phyloP scores from a whole-genome alignment of 2,797 vertebrate species.

The Garrulus glandarius region DNA sequence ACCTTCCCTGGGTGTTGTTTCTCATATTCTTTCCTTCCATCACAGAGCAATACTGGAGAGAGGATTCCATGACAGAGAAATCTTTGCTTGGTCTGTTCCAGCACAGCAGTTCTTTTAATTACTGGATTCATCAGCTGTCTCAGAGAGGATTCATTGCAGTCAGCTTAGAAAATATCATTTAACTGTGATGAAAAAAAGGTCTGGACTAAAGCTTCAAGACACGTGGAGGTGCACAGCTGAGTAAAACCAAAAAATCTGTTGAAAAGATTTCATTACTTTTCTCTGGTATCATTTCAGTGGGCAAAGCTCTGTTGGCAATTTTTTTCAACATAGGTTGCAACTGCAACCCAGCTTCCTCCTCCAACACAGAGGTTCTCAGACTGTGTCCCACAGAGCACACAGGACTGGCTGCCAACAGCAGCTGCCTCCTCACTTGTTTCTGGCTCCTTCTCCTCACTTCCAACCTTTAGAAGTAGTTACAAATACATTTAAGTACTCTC shows the following conservation, averaged over 20 bases:
- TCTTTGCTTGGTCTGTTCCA: not conserved
- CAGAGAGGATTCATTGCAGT: not conserved
- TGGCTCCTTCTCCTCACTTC: constrained; percentile 21
- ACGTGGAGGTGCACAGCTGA: not conserved
- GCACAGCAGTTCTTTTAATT: not conserved
- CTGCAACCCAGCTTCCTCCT: not conserved
- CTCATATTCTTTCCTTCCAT: not conserved
- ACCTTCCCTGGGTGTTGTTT: not conserved
- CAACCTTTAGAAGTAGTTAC: constrained; percentile 44
- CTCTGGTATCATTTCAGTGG: not conserved
- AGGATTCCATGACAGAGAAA: not conserved
- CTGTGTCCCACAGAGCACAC: not conserved
- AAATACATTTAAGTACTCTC: constrained; percentile 35
- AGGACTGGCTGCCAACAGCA: constrained; percentile 20
- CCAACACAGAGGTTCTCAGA: not conserved
- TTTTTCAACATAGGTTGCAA: not conserved
- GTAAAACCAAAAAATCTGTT: not conserved
- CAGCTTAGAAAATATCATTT: not conserved
- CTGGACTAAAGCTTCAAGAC: not conserved
- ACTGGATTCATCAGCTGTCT: not conserved
- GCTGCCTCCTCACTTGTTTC: constrained; percentile 20
- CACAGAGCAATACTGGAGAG: not conserved
- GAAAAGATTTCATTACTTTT: not conserved
- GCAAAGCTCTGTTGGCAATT: not conserved
- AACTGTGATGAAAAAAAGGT: not conserved